A percentile compares a stretch with the other conserved stretches of the same genome.
Evolutionary conservation across 2,113 vertebrate genomes (phyloP).

Genomic region (Oriolus oriolus): DNA sequence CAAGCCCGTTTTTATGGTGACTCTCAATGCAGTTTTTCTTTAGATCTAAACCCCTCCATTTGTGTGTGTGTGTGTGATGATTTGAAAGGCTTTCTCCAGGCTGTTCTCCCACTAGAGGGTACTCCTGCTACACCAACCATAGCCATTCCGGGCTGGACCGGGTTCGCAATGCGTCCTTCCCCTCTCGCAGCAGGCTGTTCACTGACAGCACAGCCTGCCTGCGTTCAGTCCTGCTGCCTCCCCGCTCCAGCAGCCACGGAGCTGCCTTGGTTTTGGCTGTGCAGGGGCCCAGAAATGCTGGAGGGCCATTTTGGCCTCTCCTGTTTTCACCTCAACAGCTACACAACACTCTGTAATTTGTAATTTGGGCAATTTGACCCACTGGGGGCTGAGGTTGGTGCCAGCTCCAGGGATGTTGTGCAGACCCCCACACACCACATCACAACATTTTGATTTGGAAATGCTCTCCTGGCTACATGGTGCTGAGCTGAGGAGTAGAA

Average conservation of each 20-base stretch:
- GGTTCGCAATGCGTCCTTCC: not conserved
- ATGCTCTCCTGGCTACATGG: fast-evolving
- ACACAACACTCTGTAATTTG: not conserved
- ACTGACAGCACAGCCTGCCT: not conserved
- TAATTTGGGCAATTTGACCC: not conserved
- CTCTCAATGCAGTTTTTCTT: not conserved
- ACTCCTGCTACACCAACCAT: conserved; percentile 11
- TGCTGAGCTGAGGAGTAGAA: not conserved
- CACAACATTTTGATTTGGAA: not conserved
- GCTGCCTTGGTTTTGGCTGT: not conserved
- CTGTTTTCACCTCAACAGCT: not conserved
- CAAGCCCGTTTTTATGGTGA: not conserved
- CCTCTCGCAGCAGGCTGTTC: not conserved
- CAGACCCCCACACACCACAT: not conserved
- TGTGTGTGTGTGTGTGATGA: not conserved
- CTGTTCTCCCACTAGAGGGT: conserved; percentile 49
- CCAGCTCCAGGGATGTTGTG: not conserved
- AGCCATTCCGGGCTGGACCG: not conserved
- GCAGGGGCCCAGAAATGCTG: not conserved
- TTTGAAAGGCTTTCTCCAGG: not conserved
- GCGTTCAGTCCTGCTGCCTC: not conserved
- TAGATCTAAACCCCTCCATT: not conserved
- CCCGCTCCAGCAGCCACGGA: not conserved
- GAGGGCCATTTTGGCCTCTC: not conserved
- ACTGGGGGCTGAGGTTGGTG: not conserved